Conservation (phyloP, 2,797 vertebrate species). For the Anguilla anguilla region DNA sequence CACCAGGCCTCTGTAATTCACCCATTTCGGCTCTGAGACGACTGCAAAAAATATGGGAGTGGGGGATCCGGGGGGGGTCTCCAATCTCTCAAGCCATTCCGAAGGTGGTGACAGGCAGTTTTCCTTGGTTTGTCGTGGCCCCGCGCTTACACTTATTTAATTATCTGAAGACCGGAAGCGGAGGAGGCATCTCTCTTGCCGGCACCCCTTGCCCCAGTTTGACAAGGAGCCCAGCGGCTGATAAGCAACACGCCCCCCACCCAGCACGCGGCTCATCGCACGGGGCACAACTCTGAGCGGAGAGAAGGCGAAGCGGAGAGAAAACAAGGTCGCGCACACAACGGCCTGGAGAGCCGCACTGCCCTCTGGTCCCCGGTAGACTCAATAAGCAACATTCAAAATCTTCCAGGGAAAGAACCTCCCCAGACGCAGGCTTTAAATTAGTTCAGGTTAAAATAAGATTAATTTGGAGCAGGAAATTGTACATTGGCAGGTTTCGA, state of each 20-base stretch:
- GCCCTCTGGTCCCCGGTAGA: background rate
- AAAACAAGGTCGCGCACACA: background rate
- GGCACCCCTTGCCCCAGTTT: background rate
- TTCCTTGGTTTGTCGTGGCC: constrained; percentile 46
- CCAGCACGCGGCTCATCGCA: constrained; percentile 11
- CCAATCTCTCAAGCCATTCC: constrained; percentile 27
- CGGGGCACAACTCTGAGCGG: background rate
- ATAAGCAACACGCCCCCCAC: background rate
- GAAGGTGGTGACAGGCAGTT: constrained; percentile 30
- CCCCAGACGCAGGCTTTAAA: background rate
- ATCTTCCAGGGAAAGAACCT: background rate
- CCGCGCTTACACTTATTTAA: constrained; percentile 46
- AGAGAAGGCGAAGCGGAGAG: constrained; percentile 15
- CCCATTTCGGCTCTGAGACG: background rate
- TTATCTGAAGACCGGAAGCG: constrained; percentile 21
- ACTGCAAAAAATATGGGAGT: background rate
- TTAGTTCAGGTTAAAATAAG: background rate
- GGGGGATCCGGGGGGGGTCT: background rate
- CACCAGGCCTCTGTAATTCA: constrained; percentile 35
- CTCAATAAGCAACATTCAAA: background rate
- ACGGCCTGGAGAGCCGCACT: background rate
- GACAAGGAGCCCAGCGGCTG: background rate
- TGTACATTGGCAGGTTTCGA: background rate
- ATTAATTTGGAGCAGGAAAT: background rate
- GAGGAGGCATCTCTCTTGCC: constrained; percentile 35